Evolutionary conservation across 2,888 invertebrate genomes (phyloP).

Genomic region (Pseudolycoriella hygida): DNA sequence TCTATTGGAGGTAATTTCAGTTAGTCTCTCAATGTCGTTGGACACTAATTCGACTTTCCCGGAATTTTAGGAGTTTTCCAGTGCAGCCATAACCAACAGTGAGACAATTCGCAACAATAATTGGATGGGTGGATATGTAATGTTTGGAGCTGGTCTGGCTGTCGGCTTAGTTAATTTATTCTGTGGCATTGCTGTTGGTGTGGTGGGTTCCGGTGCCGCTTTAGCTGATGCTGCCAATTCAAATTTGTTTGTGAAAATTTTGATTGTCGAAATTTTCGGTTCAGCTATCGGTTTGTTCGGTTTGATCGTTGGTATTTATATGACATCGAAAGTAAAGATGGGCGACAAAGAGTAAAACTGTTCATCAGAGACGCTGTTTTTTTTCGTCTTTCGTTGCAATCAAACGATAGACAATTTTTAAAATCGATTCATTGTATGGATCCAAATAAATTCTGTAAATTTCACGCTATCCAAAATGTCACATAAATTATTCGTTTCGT

Average conservation of each 20-base stretch:
- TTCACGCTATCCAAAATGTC: no score
- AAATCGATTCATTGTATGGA: no score
- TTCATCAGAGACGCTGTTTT: no score
- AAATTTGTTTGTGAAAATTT: conserved; percentile 89
- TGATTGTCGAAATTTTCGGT: conserved; percentile 98
- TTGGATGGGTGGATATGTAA: conserved; percentile 76
- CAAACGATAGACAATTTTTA: no score
- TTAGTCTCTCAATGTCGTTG: conserved; percentile 1
- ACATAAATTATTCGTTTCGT: no score
- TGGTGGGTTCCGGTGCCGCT: conserved; percentile 96
- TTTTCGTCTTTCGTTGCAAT: no score
- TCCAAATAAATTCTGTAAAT: no score
- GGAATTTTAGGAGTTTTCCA: not conserved
- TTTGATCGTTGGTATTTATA: conserved; percentile 92
- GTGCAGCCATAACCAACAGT: conserved; percentile 15
- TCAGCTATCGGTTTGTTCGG: conserved; percentile 98
- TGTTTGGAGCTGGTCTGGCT: conserved; percentile 91
- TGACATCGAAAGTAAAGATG: conserved; percentile 71
- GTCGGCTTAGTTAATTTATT: conserved; percentile 93
- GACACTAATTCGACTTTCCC: not conserved
- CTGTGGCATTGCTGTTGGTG: conserved; percentile 85
- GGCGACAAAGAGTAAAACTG: conserved; percentile 36
- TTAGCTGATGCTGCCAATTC: conserved; percentile 95
- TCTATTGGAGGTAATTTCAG: conserved; percentile 37
- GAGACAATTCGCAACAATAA: conserved; percentile 38